Conservation (phyloP, 2,888 invertebrate genomes). For the Brenthis daphne region DNA sequence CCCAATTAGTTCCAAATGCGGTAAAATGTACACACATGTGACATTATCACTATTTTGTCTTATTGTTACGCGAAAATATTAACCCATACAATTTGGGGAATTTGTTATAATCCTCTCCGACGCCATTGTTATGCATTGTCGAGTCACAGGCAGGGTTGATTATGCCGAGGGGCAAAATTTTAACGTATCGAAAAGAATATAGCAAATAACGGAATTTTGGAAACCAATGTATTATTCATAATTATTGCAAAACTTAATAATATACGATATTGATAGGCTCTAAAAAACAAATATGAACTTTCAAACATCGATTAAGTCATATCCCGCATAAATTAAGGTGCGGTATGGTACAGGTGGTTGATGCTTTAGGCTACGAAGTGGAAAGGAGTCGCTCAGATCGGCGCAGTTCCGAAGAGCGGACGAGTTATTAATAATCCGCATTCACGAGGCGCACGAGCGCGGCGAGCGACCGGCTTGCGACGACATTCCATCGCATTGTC, state of each 20-base stretch:
- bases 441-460: conserved; percentile 77
- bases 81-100: conserved; percentile 80
- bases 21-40: conserved; percentile 76
- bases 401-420: conserved; percentile 52
- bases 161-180: conserved; percentile 55
- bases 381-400: conserved; percentile 57
- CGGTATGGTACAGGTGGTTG: conserved; percentile 67
- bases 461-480: conserved; percentile 66
- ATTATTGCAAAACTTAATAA: neutral
- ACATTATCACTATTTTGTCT: conserved; percentile 79
- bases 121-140: conserved; percentile 73
- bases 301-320: neutral
- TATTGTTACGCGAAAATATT: conserved; percentile 77
- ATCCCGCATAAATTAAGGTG: neutral
- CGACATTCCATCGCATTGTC: conserved; percentile 80
- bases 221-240: conserved; percentile 46
- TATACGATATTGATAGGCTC: too few species aligned
- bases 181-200: conserved; percentile 54
- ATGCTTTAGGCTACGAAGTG: conserved; percentile 66
- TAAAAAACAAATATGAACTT: too few species aligned
- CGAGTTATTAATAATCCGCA: conserved; percentile 81
- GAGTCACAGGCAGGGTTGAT: conserved; percentile 53
- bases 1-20: conserved; percentile 80
- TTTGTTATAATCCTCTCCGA: conserved; percentile 76
- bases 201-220: conserved; percentile 56